These are phyloP conservation scores for Melozone crissalis DNA, from an alignment of 2,113 vertebrate genomes.

Conservation along the genomic window DNA sequence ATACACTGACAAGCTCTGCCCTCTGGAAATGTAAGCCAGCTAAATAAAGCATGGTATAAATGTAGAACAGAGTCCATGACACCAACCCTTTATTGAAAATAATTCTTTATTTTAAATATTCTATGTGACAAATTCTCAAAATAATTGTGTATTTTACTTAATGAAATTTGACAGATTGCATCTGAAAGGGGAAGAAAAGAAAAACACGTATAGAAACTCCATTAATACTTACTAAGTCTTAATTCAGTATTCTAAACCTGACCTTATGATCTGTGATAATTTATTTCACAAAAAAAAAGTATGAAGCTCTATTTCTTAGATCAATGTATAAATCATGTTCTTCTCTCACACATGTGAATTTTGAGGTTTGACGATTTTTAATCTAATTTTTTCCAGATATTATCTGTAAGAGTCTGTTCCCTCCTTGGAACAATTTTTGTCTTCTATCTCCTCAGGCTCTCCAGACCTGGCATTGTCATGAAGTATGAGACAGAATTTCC, in stretches of 20 bases:
- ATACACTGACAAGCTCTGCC: background rate
- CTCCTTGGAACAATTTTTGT: background rate
- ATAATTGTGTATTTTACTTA: background rate
- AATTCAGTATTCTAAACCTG: background rate
- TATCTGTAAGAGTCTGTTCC: background rate
- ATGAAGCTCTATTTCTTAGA: background rate
- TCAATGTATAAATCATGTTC: background rate
- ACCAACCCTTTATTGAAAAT: background rate
- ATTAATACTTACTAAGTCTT: background rate
- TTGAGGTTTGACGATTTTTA: background rate
- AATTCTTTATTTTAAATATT: background rate
- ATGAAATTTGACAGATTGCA: slow-evolving; percentile 12
- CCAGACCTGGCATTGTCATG: background rate
- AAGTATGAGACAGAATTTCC: background rate
- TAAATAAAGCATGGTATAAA: background rate
- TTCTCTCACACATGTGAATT: background rate
- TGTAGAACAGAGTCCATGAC: background rate
- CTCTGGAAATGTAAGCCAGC: background rate
- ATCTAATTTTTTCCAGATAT: background rate
- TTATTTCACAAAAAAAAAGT: background rate
- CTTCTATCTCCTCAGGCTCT: background rate
- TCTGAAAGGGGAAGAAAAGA: slow-evolving; percentile 4
- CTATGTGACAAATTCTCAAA: background rate
- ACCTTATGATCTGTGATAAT: background rate
- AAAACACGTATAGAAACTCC: background rate